phyloP scores from a whole-genome alignment of 2,888 invertebrate species.

The Ferrisia virgata region DNA sequence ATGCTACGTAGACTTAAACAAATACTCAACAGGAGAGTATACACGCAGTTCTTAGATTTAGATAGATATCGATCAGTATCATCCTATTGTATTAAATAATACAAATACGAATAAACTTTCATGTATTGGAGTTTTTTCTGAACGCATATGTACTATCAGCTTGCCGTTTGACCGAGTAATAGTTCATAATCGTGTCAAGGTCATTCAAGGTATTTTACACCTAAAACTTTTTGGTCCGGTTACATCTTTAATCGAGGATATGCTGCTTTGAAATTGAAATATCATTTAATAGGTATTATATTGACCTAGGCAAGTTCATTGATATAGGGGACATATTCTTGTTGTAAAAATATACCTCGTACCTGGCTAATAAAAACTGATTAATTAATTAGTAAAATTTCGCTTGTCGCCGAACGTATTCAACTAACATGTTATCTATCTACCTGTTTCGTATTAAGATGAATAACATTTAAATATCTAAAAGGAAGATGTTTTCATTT shows the following conservation, averaged over 20 bases:
- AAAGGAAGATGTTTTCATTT: background rate
- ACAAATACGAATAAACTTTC: background rate
- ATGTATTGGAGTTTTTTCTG: background rate
- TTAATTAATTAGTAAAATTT: background rate
- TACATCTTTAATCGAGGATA: constrained; percentile 36
- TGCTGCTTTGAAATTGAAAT: constrained; percentile 12
- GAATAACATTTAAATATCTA: background rate
- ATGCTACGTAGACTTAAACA: background rate
- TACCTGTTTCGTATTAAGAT: background rate
- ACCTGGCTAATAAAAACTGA: background rate
- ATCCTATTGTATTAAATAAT: background rate
- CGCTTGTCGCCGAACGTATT: background rate
- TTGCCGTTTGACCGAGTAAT: constrained; percentile 36
- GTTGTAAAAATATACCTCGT: background rate
- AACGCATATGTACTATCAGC: background rate
- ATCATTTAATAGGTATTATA: background rate
- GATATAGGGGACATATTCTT: constrained; percentile 4
- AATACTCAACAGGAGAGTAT: background rate
- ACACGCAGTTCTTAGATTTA: background rate
- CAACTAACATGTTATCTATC: background rate
- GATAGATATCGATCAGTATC: constrained; percentile 1
- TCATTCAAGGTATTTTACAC: constrained; percentile 35
- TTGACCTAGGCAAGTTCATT: constrained; percentile 29
- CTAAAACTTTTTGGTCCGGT: constrained; percentile 27
- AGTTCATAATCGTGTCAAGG: constrained; percentile 36